Conservation (phyloP, 2,797 vertebrate species). For the Rhinoraja longicauda region DNA sequence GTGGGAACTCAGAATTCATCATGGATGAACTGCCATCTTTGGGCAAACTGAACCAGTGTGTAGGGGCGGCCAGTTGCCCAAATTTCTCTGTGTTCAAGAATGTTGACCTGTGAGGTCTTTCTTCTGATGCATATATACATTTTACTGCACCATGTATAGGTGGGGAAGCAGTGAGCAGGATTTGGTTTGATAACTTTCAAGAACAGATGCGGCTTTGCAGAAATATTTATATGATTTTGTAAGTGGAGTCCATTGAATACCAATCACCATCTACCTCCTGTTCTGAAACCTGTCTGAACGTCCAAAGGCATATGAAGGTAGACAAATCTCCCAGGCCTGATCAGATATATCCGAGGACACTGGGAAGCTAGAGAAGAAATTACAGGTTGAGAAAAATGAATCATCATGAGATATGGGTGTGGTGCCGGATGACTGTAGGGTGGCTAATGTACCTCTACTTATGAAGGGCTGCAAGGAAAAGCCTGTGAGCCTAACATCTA, state of each 20-base stretch:
- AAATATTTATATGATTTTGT: not conserved
- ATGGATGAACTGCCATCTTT: not conserved
- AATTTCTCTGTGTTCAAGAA: not conserved
- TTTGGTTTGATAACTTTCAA: not conserved
- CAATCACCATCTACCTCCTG: not conserved
- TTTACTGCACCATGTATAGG: not conserved
- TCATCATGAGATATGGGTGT: too few species aligned
- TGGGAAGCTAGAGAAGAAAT: too few species aligned
- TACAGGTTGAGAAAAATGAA: too few species aligned
- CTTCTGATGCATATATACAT: not conserved
- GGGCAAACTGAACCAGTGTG: not conserved
- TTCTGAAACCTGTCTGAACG: too few species aligned
- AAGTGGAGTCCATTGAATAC: not conserved
- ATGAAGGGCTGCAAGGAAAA: too few species aligned
- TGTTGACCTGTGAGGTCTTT: not conserved
- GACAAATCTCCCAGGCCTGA: too few species aligned
- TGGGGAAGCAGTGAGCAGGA: not conserved
- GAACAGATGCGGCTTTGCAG: not conserved
- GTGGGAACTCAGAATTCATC: not conserved
- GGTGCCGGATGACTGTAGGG: too few species aligned
- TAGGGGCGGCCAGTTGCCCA: not conserved
- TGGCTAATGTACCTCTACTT: too few species aligned
- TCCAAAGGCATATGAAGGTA: too few species aligned
- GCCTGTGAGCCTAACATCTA: too few species aligned
- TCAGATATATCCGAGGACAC: too few species aligned